Percentiles rank a stretch among this genome's conserved stretches.
phyloP scores from a whole-genome alignment of 1,140 invertebrate species.

The Drosophila miranda region DNA sequence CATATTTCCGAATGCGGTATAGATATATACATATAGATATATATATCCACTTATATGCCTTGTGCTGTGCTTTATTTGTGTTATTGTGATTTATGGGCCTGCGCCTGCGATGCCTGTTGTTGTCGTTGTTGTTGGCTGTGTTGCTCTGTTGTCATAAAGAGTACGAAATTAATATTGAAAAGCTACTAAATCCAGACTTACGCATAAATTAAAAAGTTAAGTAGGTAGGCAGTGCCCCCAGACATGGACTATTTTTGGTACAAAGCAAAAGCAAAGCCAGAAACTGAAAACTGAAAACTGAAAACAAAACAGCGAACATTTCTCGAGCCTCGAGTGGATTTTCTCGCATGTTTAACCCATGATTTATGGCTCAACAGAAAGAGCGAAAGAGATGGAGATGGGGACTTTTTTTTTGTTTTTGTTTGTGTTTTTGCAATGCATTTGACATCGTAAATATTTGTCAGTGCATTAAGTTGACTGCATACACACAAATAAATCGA shows the following conservation, averaged over 20 bases:
- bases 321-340: constrained; percentile 29
- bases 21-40: constrained; percentile 31
- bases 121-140: too few species aligned
- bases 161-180: constrained; percentile 77
- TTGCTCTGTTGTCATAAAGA: constrained; percentile 49
- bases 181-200: constrained; percentile 76
- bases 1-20: constrained; percentile 67
- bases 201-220: constrained; percentile 76
- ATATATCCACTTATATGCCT: constrained; percentile 7
- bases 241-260: constrained; percentile 50
- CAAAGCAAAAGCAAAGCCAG: constrained; percentile 22
- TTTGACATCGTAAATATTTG: constrained; percentile 79
- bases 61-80: constrained; percentile 56
- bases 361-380: constrained; percentile 61
- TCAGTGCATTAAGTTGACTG: constrained; percentile 50
- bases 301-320: constrained; percentile 35
- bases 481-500: constrained; percentile 35
- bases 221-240: constrained; percentile 53
- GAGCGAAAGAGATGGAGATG: constrained; percentile 19
- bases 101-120: constrained; percentile 14
- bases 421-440: constrained; percentile 51
- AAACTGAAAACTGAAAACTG: constrained; percentile 9
- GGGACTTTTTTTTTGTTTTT: constrained; percentile 33
- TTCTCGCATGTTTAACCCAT: constrained; percentile 58
- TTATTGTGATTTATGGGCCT: constrained; percentile 69